phyloP scores from a whole-genome alignment of 2,888 invertebrate species.

The Hemaris fuciformis region DNA sequence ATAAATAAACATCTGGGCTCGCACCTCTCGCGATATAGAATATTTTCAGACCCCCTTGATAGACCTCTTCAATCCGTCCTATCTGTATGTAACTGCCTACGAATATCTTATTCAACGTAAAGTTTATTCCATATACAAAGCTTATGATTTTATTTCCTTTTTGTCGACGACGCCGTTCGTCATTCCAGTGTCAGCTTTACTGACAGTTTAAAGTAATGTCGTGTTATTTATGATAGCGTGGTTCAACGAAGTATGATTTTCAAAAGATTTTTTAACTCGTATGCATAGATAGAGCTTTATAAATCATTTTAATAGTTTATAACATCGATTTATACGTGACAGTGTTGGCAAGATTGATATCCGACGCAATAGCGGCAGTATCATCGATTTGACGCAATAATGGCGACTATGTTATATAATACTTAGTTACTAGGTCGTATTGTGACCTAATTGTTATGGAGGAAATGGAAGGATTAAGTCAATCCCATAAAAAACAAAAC shows the following conservation, averaged over 20 bases:
- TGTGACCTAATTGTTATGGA: neutral
- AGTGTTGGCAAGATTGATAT: neutral
- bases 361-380: neutral
- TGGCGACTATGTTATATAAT: neutral
- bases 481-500: too few species aligned
- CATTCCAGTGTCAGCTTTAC: constrained; percentile 2
- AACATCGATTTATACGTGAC: neutral
- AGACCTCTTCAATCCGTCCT: neutral
- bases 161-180: constrained; percentile 1
- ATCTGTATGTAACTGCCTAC: neutral
- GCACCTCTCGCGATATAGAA: neutral
- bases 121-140: neutral
- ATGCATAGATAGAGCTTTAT: neutral
- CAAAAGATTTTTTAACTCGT: neutral
- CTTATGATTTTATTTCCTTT: constrained; percentile 1
- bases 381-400: neutral
- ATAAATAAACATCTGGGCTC: neutral
- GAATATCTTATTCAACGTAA: neutral
- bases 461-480: neutral
- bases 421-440: neutral
- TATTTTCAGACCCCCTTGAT: neutral
- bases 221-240: neutral
- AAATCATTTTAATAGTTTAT: constrained; percentile 1
- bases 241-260: neutral
- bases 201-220: constrained; percentile 6